phyloP scores from a whole-genome alignment of 2,797 vertebrate genomes.

The Gallinago stenura region DNA sequence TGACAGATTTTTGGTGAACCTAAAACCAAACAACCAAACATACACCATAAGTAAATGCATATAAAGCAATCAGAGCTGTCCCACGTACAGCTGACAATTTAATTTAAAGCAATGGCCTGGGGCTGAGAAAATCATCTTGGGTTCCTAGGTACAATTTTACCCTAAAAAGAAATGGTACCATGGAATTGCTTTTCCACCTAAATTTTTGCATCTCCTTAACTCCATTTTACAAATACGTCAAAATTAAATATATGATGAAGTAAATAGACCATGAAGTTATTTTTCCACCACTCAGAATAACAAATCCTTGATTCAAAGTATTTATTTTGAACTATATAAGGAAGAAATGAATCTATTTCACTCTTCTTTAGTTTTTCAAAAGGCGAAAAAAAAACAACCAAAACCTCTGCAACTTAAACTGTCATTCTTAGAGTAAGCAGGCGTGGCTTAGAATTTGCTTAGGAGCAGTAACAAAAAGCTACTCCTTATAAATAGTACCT shows the following conservation, averaged over 20 bases:
- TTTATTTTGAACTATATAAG: background rate
- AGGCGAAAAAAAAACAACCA: background rate
- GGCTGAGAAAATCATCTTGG: background rate
- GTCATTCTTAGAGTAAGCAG: background rate
- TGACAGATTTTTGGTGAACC: slow-evolving; percentile 87
- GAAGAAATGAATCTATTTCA: background rate
- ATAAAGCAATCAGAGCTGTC: background rate
- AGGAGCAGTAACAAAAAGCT: background rate
- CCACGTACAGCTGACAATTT: background rate
- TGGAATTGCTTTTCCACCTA: background rate
- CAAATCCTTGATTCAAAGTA: background rate
- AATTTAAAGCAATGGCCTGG: background rate
- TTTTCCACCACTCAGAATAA: background rate
- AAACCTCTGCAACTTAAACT: background rate
- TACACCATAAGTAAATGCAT: background rate
- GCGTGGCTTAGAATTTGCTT: background rate
- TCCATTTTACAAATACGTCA: background rate
- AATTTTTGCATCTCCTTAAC: background rate
- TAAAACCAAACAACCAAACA: slow-evolving; percentile 69
- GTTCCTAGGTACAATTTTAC: background rate
- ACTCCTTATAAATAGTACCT: background rate
- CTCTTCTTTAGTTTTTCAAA: background rate
- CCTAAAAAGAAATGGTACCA: background rate
- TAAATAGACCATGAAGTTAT: too few relatives aligned
- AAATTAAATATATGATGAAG: background rate